Evolutionary conservation across 2,888 invertebrate genomes (phyloP), one percentile per base, ranked within the genome.

Genomic region (Leptarthrus brevirostris): DNA sequence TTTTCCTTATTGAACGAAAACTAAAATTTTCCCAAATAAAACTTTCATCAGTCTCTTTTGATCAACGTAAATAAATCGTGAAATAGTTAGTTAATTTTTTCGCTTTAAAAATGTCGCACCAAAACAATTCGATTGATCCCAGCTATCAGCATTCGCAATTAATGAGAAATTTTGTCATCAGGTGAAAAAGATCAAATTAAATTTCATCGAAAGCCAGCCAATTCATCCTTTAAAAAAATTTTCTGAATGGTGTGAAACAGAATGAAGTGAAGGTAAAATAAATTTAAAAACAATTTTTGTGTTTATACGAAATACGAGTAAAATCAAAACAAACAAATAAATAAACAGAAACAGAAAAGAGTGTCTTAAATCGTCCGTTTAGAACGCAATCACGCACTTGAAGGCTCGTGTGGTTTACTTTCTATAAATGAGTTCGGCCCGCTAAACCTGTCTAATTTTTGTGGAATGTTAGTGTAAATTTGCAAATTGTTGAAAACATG

Each of bases 401-500:
- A 8, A 26, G 58, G 26, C 18, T 30, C 8, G n/a, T 30, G 4
- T 30, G 30, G 3, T 3, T 30, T 34, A n/a, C 3, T 1, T 2
- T 2, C 1, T 2, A 40, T 40, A 40, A 40, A 12, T n/a, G 40
- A 12, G n/a, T 12, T 12, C 40, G 12, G 3, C n/a, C 40, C 2
- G n/a, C 40, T 40, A 12, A 36, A 18, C 20, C 36, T 12, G 36
- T 22, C 10, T 18, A 44, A n/a, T 26, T 64, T 40, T 64, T 24
- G 24, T 64, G 22, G 24, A n/a, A 64, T 64, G 64, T 44, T 36
- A 20, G n/a, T 40, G 22, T 64, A 69, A 69, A 54, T 20, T 30
- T 20, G 52, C 16, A 16, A 72, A 18, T 26, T 22, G 49, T 22
- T 52, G 34, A 52, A 74, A 76, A 52, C 72, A 83, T 83, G 83